These are phyloP conservation scores for Pseudolycoriella hygida DNA, from an alignment of 2,888 invertebrate genomes.

Conservation along the genomic window DNA sequence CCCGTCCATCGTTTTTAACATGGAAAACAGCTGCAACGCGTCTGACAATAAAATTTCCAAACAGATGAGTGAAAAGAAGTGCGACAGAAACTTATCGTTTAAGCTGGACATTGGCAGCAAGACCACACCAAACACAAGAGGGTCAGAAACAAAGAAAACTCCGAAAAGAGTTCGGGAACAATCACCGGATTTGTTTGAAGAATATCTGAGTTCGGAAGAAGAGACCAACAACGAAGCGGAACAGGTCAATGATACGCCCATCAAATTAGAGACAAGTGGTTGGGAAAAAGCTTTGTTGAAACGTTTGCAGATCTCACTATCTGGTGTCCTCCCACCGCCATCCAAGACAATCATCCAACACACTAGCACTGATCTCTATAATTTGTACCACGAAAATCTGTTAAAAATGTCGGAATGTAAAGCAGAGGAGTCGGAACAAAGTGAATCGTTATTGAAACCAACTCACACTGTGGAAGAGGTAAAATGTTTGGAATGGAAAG, in stretches of 20 bases:
- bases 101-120: not conserved
- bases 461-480: slow-evolving; percentile 20
- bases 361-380: slow-evolving; percentile 45
- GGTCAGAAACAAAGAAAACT: not conserved
- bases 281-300: slow-evolving; percentile 13
- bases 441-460: slow-evolving; percentile 18
- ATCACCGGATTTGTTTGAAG: slow-evolving; percentile 50
- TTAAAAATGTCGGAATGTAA: not conserved
- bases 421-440: not conserved
- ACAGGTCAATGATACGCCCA: no score
- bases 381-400: slow-evolving; percentile 35
- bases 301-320: slow-evolving; percentile 37
- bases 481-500: slow-evolving; percentile 34
- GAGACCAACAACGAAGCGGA: slow-evolving; percentile 11
- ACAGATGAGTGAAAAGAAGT: slow-evolving; percentile 4
- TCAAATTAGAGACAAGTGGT: not conserved
- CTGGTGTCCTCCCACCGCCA: slow-evolving; percentile 57
- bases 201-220: slow-evolving; percentile 32
- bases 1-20: not conserved
- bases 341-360: slow-evolving; percentile 49
- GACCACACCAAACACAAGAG: not conserved
- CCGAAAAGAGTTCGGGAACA: slow-evolving; percentile 17
- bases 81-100: not conserved
- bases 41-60: slow-evolving; percentile 20
- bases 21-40: slow-evolving; percentile 26